phyloP scores from a whole-genome alignment of 1,140 invertebrate genomes.

The Penaeus vannamei region DNA sequence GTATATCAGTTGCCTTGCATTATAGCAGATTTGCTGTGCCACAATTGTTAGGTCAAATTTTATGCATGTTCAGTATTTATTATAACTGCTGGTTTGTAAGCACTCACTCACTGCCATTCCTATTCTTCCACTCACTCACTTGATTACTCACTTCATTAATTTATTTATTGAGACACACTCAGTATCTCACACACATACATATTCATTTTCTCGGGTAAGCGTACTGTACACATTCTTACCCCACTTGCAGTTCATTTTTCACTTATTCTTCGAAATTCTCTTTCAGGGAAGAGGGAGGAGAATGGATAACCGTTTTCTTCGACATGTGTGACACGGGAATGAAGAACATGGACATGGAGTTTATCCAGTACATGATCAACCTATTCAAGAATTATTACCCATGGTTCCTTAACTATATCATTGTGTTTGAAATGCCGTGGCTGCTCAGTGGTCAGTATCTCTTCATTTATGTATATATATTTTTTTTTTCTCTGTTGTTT shows the following conservation, averaged over 20 bases:
- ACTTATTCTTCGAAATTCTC: too few species aligned
- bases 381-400: slow-evolving; percentile 94
- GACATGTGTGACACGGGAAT: slow-evolving; percentile 90
- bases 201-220: slow-evolving; percentile 16
- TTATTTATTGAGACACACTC: too few species aligned
- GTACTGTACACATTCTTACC: too few species aligned
- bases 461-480: background rate
- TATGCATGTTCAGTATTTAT: too few species aligned
- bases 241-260: too few species aligned
- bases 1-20: too few species aligned
- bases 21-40: too few species aligned
- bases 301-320: slow-evolving; percentile 88
- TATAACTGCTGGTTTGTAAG: too few species aligned
- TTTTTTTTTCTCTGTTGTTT: background rate
- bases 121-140: background rate
- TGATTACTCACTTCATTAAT: too few species aligned
- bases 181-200: background rate
- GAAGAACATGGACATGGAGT: slow-evolving; percentile 90
- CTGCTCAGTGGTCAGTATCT: slow-evolving; percentile 83
- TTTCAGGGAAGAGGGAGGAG: slow-evolving; percentile 80
- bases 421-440: slow-evolving; percentile 96
- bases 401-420: slow-evolving; percentile 89
- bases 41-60: too few species aligned
- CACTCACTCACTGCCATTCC: background rate
- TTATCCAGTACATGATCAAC: slow-evolving; percentile 84